Evolutionary conservation across 2,888 invertebrate species (phyloP), one percentile per base, ranked within the genome.

Genomic region (Papilio elwesi): DNA sequence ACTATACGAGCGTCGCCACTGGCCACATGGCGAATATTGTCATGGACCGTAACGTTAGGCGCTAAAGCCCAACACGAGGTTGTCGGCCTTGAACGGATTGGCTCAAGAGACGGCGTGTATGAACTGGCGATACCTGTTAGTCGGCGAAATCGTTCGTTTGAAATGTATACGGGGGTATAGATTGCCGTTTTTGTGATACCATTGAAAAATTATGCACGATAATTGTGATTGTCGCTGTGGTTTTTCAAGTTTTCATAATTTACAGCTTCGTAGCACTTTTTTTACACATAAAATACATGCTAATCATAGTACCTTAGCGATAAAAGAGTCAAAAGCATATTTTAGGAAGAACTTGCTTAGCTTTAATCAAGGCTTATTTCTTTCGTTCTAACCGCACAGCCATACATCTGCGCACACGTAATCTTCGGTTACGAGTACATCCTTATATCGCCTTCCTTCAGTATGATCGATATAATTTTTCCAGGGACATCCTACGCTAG

Each of bases 21-120:
- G 80, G 80, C 82, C 84, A 86, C 88, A 87, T 90, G 84, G 91
- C 90, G 87, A 90, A 90, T 90, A 90, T 90, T 90, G 90, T 87
- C 87, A 87, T 81, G 75, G 75, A 74, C 75, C 74, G 78, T 77
- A 75, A 75, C 77, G 77, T 77, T 79, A 77, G 76, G 76, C 78
- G 77, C 77, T 74, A 78, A 80, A 82, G 80, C 78, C 82, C 77
- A 76, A 74, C 79, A 79, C 79, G 82, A 89, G 86, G 88, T 88
- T 83, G 90, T 76, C 80, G 86, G 86, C 89, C 89, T 90, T 89
- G 90, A 81, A 77, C 79, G 74, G 79, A 79, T 76, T 74, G 79
- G 73, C 79, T 82, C 79, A 81, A 79, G 80, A 77, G 77, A 78
- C 83, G 78, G 81, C 76, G 73, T 73, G 65, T 76, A 71, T 74